phyloP scores from a whole-genome alignment of 2,797 vertebrate genomes.

The Spatula versicolor region DNA sequence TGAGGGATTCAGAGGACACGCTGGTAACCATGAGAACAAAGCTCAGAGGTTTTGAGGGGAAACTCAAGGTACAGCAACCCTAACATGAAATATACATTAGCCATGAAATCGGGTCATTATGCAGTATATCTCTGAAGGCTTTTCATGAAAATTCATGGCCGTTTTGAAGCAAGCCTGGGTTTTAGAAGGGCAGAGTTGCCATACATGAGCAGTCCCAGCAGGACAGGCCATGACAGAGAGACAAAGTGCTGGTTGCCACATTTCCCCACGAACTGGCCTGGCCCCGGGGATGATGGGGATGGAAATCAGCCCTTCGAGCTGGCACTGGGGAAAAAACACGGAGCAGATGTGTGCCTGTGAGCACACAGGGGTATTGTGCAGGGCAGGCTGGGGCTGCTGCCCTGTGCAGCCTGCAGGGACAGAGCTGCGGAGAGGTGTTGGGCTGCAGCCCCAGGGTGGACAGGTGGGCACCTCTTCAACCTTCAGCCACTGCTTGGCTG shows the following conservation, averaged over 20 bases:
- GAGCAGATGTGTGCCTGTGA: not conserved
- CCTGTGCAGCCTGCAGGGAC: no score
- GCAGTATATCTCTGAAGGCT: not conserved
- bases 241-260: not conserved
- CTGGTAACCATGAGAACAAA: conserved; percentile 44
- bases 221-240: not conserved
- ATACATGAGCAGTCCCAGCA: not conserved
- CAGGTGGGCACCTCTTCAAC: not conserved
- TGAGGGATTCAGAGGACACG: not conserved
- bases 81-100: conserved; percentile 29
- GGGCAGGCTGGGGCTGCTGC: no score
- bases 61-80: not conserved
- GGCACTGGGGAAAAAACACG: not conserved
- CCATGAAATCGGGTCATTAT: not conserved
- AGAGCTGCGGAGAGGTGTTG: no score
- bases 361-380: not conserved
- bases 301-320: not conserved
- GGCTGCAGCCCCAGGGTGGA: no score
- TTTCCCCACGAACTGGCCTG: not conserved
- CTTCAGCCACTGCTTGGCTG: not conserved
- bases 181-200: not conserved
- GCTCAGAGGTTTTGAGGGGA: not conserved
- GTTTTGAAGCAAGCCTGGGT: not conserved
- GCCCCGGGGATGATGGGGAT: not conserved
- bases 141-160: conserved; percentile 5